Percentiles rank a stretch among this genome's conserved stretches.
Evolutionary conservation across 30 jellyfish, hydroid and myxozoan species (phyloP).

Genomic region (Catostylus mosaicus): DNA sequence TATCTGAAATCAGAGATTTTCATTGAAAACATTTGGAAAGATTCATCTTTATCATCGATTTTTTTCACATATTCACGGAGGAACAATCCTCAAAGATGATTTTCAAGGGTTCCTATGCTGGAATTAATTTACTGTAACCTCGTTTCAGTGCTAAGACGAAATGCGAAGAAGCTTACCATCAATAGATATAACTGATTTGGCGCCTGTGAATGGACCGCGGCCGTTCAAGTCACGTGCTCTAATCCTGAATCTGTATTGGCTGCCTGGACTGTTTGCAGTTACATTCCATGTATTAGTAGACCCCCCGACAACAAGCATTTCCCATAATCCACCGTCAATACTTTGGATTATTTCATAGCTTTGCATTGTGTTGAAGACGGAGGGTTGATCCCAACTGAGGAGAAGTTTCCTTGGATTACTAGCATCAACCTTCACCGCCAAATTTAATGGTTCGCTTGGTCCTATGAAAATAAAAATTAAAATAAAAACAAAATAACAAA

Average conservation of each 20-base stretch:
- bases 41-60: too few species aligned
- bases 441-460: conserved; percentile 74
- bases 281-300: conserved; percentile 35
- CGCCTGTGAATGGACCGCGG: conserved; percentile 52
- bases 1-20: conserved; percentile 37
- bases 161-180: conserved; percentile 48
- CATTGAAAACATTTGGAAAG: too few species aligned
- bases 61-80: too few species aligned
- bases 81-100: too few species aligned
- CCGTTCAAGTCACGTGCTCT: conserved; percentile 77
- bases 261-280: conserved; percentile 29
- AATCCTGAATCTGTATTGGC: conserved; percentile 49
- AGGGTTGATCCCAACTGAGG: conserved; percentile 83
- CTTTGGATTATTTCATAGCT: conserved; percentile 64
- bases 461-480: too few species aligned
- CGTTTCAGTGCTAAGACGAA: too few species aligned
- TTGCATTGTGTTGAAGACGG: conserved; percentile 40
- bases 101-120: too few species aligned
- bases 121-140: too few species aligned
- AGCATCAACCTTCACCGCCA: conserved; percentile 53
- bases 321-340: conserved; percentile 46
- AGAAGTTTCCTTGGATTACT: conserved; percentile 64
- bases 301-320: conserved; percentile 46
- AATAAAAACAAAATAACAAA: too few species aligned
- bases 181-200: conserved; percentile 42